phyloP scores from a whole-genome alignment of 2,888 invertebrate species.

The Timema podura region DNA sequence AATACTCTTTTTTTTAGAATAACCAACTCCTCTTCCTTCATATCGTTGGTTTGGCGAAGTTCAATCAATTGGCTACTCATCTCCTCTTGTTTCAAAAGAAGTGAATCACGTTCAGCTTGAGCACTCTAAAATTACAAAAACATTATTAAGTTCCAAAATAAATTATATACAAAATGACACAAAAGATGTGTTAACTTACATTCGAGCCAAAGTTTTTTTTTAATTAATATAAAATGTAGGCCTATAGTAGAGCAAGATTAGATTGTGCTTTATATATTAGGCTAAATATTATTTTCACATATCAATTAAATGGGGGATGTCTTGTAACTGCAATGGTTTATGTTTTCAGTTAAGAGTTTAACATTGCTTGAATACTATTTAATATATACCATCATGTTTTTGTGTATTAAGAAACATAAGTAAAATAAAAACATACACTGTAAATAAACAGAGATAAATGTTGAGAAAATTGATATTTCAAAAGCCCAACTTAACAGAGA shows the following conservation, averaged over 20 bases:
- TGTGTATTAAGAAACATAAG: too few relatives aligned
- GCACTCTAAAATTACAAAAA: constrained; percentile 50
- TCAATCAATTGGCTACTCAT: constrained; percentile 66
- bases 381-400: too few relatives aligned
- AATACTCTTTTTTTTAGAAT: constrained; percentile 62
- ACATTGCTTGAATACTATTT: too few relatives aligned
- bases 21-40: constrained; percentile 60
- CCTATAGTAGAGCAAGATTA: too few relatives aligned
- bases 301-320: background rate
- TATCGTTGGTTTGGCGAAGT: constrained; percentile 56
- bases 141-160: background rate
- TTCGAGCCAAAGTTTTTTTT: background rate
- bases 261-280: too few relatives aligned
- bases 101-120: constrained; percentile 72
- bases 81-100: constrained; percentile 74
- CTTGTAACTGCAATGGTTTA: too few relatives aligned
- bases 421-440: too few relatives aligned
- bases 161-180: background rate
- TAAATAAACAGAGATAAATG: too few relatives aligned
- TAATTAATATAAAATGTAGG: too few relatives aligned
- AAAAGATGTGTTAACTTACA: background rate
- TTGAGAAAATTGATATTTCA: too few relatives aligned
- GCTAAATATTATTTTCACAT: background rate
- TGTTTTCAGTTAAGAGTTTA: too few relatives aligned
- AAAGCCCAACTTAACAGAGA: too few relatives aligned